Base-by-base conservation (phyloP, 2,888 invertebrate genomes). In the Luperina testacea region DNA sequence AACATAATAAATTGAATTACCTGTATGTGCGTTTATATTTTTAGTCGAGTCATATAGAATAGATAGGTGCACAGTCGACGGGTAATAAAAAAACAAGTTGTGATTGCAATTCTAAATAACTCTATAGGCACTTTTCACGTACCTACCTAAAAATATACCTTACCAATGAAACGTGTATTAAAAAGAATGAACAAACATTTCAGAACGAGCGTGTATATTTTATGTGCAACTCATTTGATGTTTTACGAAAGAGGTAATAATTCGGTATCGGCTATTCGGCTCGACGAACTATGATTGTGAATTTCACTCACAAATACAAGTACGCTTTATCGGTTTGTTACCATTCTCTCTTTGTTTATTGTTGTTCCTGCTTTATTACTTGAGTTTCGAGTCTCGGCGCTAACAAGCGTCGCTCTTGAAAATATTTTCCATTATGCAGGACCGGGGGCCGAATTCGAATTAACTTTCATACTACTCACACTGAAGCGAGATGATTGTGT, bases 241-340 rank as follows among this genome's bases (percentile, higher is more conserved):
- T 90, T 89, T 90, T 90, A 89, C 87, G 88, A 91, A 93, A 93
- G 89, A 86, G 89, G 91, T 92, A 92, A 94, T 94, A 93, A 92
- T 91, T 91, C 84, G 68, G 88, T 93, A 95, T 93, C 93, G 91
- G 90, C 87, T 83, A 88, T 90, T 88, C 86, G 90, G 82, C 84
- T 82, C 85, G 82, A 84, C 89, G 90, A 92, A 93, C 92, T 93
- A 93, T 93, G 92, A 95, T 95, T 95, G 94, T 91, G 90, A 94
- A 94, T 94, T 95, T 92, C 92, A 93, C 92, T 94, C 89, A 89
- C 93, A 94, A 95, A 93, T 92, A 89, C 90, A 89, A 92, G 91
- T 90, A 86, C 90, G 87, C 89, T 95, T 94, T 93, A 94, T 94
- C 90, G 92, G 91, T 93, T 92, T 91, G 93, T 93, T 92, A 91